A percentile compares a stretch with the other conserved stretches of the same genome.
phyloP scores from a whole-genome alignment of 2,888 invertebrate genomes.

The Euspilapteryx auroguttella region DNA sequence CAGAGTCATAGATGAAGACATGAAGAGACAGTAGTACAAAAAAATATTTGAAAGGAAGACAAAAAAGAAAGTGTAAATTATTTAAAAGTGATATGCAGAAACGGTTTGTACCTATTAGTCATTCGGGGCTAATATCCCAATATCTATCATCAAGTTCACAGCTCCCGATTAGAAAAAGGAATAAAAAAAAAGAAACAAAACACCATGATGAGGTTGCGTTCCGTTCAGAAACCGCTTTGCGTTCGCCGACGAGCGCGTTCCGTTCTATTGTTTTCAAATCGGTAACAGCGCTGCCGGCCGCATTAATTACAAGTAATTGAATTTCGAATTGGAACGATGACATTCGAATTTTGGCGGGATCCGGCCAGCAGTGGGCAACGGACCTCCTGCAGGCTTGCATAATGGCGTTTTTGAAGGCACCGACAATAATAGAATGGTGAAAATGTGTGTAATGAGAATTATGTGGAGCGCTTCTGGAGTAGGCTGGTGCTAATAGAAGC shows the following conservation, averaged over 20 bases:
- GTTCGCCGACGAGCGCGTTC: constrained; percentile 22
- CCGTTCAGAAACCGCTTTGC: constrained; percentile 26
- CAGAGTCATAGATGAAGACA: constrained; percentile 19
- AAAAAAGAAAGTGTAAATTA: not conserved
- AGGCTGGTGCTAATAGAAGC: constrained; percentile 22
- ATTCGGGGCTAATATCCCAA: constrained; percentile 7
- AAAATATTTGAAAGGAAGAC: not conserved
- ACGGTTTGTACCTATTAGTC: not conserved
- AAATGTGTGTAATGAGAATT: constrained; percentile 60
- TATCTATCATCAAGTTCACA: constrained; percentile 20
- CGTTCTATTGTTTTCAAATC: constrained; percentile 45
- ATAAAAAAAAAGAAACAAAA: constrained; percentile 16
- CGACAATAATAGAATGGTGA: constrained; percentile 45
- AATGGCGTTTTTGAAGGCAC: constrained; percentile 44
- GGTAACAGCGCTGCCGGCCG: constrained; percentile 40
- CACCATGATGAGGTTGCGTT: constrained; percentile 31
- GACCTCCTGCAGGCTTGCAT: constrained; percentile 48
- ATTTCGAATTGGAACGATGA: constrained; percentile 69
- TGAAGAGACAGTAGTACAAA: not conserved
- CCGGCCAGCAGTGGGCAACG: constrained; percentile 46
- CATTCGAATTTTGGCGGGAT: constrained; percentile 61
- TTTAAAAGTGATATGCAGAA: constrained; percentile 2
- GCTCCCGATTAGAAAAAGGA: constrained; percentile 10
- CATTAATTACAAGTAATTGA: constrained; percentile 67
- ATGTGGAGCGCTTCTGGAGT: constrained; percentile 55